phyloP scores from a whole-genome alignment of 2,888 invertebrate genomes.

The Stenodema calcarata region DNA sequence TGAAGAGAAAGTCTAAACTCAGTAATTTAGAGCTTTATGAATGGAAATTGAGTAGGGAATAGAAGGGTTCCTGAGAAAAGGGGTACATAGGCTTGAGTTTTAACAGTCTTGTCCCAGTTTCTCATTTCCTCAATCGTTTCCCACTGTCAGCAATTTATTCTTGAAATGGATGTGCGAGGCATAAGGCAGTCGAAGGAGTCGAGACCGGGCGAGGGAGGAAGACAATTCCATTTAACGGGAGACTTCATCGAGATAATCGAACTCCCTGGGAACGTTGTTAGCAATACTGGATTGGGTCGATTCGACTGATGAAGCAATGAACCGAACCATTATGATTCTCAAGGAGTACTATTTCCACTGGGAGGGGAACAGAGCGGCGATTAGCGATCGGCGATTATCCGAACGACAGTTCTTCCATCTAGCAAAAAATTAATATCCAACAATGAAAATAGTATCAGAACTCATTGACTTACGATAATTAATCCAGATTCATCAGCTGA shows the following conservation, averaged over 20 bases:
- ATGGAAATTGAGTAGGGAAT: neutral
- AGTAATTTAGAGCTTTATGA: neutral
- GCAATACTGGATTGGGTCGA: neutral
- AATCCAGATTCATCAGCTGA: neutral
- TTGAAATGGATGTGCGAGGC: neutral
- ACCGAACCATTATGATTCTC: neutral
- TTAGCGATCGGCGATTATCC: neutral
- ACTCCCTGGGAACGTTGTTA: neutral
- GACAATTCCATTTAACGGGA: slow-evolving; percentile 23
- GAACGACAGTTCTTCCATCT: neutral
- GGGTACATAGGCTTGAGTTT: neutral
- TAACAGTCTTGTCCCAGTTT: neutral
- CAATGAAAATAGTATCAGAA: neutral
- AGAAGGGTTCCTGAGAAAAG: neutral
- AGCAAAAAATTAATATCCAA: neutral
- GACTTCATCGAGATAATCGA: slow-evolving; percentile 18
- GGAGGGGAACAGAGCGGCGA: neutral
- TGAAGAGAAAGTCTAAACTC: neutral
- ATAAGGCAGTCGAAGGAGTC: neutral
- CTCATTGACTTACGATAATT: neutral
- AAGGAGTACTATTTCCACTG: neutral
- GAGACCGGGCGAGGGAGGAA: neutral
- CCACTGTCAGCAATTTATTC: neutral
- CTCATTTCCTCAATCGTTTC: neutral
- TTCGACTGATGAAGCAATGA: neutral